Conservation (phyloP, 2,113 vertebrate genomes). For the Crypturellus undulatus region DNA sequence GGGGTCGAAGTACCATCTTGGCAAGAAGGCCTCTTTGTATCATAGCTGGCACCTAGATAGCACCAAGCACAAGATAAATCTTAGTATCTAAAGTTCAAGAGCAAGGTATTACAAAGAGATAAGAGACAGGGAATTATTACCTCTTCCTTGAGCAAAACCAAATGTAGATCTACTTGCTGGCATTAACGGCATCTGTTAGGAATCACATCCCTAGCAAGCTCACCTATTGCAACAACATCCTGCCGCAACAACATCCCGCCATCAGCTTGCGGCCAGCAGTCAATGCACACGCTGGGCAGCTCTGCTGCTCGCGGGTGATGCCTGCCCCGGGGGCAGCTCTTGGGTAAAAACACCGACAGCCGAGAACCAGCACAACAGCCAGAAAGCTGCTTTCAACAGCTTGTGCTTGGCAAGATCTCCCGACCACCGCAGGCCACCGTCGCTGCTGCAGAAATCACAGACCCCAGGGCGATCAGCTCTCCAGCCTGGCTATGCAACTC, state of each 20-base stretch:
- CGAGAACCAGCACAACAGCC: not conserved
- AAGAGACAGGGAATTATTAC: not conserved
- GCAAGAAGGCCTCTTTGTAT: not conserved
- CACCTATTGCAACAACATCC: not conserved
- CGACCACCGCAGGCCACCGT: not conserved
- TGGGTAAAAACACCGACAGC: too few species aligned
- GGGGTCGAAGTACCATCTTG: not conserved
- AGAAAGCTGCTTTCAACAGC: not conserved
- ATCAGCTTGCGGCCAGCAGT: not conserved
- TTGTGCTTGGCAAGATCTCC: not conserved
- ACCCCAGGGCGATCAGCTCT: not conserved
- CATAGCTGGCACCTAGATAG: not conserved
- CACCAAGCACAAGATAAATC: not conserved
- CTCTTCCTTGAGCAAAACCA: not conserved
- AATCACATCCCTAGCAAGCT: not conserved
- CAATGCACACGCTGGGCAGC: not conserved
- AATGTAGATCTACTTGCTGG: not conserved
- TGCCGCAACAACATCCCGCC: not conserved
- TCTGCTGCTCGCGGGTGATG: not conserved
- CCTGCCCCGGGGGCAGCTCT: not conserved
- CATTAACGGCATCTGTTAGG: not conserved
- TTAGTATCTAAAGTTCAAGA: not conserved
- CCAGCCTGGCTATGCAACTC: not conserved
- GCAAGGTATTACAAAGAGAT: not conserved
- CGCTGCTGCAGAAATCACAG: accelerated